Base-by-base conservation (phyloP, 2,888 invertebrate genomes). In the Microchrysa polita region DNA sequence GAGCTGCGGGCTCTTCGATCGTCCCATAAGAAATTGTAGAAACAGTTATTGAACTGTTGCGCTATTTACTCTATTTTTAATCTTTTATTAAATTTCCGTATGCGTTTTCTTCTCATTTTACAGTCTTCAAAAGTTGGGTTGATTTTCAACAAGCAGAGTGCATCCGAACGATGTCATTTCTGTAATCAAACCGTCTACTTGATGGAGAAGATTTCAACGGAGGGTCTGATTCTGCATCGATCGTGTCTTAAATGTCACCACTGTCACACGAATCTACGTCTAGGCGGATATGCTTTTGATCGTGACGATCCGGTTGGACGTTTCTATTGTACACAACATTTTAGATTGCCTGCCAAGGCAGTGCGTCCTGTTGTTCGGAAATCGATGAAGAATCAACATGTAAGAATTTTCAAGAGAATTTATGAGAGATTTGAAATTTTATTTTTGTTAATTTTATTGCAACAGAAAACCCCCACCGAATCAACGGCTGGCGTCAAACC, bases 201-300 rank as follows among this genome's bases (percentile, higher is more conserved):
- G 34, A 96, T 97, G 87, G 97, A 98, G 84, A 89, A 94, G 77
- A 90, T 96, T 77, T 92, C 91, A 60, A 95, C 96, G 2, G 95
- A 95, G 87, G 96, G 96, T 16, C 89, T 94, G 80, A 94, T 94
- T 81, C 91, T 97, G 83, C 97, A 98, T 86, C 90, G 96, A 74
- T 92, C 93, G 59, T 98, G 98, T 86, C 94, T 98, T 86, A 91
- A 94, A 76, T 98, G 98, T 86, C 93, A 96, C 83, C 95, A 95
- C 83, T 98, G 97, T 85, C 91, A 92, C 80, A 90, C 92, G 4
- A 92, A 92, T 75, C 88, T 98, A 60, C 88, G 96, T 61, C 90
- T 96, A 60, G 90, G 90, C 60, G 91, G 90, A 74, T 93, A 93
- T 81, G 87, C 90, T 57, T 92, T 90, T 80, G 92, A 93, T 82